Conservation (phyloP, 1,140 invertebrate genomes). For the Lamellibrachia luymesi region DNA sequence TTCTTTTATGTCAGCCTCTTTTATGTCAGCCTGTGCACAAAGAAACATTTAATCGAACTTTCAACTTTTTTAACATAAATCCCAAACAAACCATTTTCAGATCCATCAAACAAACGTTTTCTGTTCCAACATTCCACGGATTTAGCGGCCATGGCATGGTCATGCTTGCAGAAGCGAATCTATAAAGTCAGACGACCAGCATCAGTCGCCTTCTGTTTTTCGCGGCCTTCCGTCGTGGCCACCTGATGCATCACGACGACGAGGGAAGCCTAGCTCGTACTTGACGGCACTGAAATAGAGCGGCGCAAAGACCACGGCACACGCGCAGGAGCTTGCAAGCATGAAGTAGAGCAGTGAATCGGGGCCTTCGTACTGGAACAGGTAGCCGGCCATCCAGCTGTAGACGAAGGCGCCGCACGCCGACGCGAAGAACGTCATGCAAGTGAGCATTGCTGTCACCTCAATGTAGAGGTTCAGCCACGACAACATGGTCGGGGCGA, state of each 20-base stretch:
- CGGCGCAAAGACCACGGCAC: neutral
- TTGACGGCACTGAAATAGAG: neutral
- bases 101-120: neutral
- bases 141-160: neutral
- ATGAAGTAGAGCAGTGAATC: slow-evolving; percentile 33
- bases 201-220: neutral
- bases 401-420: slow-evolving; percentile 34
- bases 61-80: neutral
- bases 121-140: neutral
- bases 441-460: slow-evolving; percentile 10
- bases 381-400: slow-evolving; percentile 34
- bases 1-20: no score
- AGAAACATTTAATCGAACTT: neutral
- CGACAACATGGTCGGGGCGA: neutral
- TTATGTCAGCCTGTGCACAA: no score
- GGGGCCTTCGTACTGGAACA: slow-evolving; percentile 35
- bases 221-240: neutral
- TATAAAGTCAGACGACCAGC: neutral
- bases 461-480: slow-evolving; percentile 20
- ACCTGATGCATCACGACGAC: neutral
- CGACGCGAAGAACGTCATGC: slow-evolving; percentile 10
- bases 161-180: neutral
- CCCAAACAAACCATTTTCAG: neutral
- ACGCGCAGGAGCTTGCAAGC: slow-evolving; percentile 20
- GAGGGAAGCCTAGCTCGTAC: neutral